Conservation (phyloP, 2,113 vertebrate species). For the Tachysurus fulvidraco region DNA sequence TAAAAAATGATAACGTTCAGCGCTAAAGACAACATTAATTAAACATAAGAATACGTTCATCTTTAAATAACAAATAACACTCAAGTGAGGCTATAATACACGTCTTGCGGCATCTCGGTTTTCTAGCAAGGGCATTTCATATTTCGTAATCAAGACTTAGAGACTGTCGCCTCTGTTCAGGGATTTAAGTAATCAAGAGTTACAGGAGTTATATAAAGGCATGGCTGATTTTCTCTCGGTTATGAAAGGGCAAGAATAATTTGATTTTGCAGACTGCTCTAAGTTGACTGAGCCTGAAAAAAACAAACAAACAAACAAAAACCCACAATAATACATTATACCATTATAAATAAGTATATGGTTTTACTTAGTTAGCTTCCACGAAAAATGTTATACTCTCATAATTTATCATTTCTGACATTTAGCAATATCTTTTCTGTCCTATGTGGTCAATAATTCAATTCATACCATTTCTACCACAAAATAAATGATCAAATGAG, state of each 20-base stretch:
- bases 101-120: background rate
- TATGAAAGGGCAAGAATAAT: background rate
- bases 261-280: background rate
- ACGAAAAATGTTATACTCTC: background rate
- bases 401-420: background rate
- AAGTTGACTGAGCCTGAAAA: background rate
- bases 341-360: background rate
- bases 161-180: conserved; percentile 8
- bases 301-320: background rate
- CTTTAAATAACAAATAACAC: background rate
- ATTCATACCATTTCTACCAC: background rate
- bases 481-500: background rate
- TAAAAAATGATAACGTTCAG: background rate
- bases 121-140: conserved; percentile 4
- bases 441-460: background rate
- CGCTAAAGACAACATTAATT: background rate
- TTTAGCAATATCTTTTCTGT: background rate
- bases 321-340: background rate
- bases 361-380: background rate
- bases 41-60: background rate
- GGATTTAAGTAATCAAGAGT: conserved; percentile 26
- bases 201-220: background rate
- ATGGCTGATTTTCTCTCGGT: background rate
- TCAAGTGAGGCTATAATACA: background rate
- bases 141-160: background rate